Conservation (phyloP, 2,888 invertebrate species). For the Carcina quercana region DNA sequence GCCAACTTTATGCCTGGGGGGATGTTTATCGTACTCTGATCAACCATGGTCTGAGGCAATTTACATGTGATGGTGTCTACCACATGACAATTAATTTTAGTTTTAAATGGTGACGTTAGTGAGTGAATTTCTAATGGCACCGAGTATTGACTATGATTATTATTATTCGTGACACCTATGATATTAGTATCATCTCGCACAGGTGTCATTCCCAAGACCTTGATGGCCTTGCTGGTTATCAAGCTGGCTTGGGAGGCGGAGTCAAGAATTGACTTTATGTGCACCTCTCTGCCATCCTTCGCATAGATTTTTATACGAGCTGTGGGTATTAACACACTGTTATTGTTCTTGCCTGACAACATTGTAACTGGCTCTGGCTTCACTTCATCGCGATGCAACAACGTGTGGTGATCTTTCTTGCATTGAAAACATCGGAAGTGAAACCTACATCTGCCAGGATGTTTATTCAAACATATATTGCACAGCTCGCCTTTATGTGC, state of each 20-base stretch:
- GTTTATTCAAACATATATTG: conserved; percentile 6
- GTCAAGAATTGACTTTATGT: conserved; percentile 9
- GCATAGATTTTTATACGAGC: conserved; percentile 3
- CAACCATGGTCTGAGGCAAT: conserved; percentile 9
- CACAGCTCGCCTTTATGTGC: conserved; percentile 5
- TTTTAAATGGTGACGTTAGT: conserved; percentile 3
- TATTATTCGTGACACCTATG: conserved; percentile 2
- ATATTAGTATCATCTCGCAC: not conserved
- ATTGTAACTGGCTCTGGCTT: not conserved
- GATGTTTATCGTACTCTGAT: conserved; percentile 3
- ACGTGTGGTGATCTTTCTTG: conserved; percentile 10
- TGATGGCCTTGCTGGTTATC: conserved; percentile 1
- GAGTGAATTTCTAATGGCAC: conserved; percentile 10
- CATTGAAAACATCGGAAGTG: conserved; percentile 11
- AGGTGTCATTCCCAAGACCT: conserved; percentile 4
- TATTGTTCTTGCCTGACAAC: not conserved
- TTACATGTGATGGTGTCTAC: conserved; percentile 13
- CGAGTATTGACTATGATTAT: conserved; percentile 1
- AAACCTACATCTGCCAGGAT: conserved; percentile 10
- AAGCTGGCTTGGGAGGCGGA: conserved; percentile 8
- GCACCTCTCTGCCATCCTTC: conserved; percentile 4
- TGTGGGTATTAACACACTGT: conserved; percentile 8
- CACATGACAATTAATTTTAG: conserved; percentile 5
- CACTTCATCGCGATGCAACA: conserved; percentile 9
- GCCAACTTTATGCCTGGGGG: conserved; percentile 8